These are phyloP conservation scores for Australoheros scitulus DNA, from an alignment of 2,113 vertebrate genomes.

Conservation along the genomic window DNA sequence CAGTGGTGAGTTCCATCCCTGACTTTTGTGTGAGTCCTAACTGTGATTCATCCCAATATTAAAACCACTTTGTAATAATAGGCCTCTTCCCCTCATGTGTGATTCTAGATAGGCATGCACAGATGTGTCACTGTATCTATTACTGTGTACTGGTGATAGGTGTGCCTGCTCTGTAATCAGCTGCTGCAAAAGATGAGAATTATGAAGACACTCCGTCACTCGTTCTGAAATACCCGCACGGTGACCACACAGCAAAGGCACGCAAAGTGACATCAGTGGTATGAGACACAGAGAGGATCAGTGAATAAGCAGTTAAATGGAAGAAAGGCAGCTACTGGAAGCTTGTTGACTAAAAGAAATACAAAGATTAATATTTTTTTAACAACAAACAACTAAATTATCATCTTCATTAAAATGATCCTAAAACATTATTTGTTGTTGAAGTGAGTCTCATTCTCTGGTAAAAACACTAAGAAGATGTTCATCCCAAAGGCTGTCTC, in stretches of 20 bases:
- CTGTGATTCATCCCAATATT: background rate
- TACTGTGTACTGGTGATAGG: background rate
- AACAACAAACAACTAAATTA: background rate
- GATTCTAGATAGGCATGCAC: constrained; percentile 2
- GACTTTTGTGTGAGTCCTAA: background rate
- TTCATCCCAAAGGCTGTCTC: background rate
- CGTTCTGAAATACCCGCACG: background rate
- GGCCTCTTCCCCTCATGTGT: background rate
- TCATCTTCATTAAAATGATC: background rate
- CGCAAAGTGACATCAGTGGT: constrained; percentile 36
- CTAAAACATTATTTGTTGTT: background rate
- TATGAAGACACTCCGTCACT: constrained; percentile 8
- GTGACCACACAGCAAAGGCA: background rate
- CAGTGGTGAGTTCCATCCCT: background rate
- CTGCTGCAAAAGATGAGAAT: background rate
- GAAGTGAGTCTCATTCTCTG: background rate
- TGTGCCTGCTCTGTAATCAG: constrained; percentile 39
- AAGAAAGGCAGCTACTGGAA: background rate
- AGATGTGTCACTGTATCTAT: background rate
- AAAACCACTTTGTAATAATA: constrained; percentile 27
- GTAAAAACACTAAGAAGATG: background rate
- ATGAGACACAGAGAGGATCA: background rate
- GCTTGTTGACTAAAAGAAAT: background rate
- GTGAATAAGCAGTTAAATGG: background rate
- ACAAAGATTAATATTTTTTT: background rate